These are phyloP conservation scores for Erithacus rubecula DNA, from an alignment of 2,797 vertebrate species.

Conservation along the genomic window DNA sequence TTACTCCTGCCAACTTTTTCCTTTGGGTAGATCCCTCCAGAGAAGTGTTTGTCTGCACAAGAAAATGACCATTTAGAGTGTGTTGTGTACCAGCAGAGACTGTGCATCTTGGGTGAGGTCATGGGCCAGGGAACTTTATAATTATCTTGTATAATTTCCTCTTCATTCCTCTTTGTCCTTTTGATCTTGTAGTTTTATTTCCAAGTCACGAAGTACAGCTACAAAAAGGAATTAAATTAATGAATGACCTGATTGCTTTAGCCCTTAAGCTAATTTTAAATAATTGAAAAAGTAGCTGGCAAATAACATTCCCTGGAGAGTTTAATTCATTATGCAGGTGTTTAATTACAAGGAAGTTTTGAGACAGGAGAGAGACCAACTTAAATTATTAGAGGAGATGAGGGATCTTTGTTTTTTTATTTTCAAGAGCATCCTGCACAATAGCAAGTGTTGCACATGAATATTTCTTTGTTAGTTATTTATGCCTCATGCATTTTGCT, in stretches of 20 bases:
- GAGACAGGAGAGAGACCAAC: background rate
- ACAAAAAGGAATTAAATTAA: constrained; percentile 30
- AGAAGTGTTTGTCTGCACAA: background rate
- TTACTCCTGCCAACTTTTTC: background rate
- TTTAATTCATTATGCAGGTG: constrained; percentile 21
- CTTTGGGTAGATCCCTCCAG: background rate
- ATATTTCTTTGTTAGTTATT: background rate
- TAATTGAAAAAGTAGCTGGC: constrained; percentile 41
- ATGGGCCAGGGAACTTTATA: background rate
- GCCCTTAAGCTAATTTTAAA: constrained; percentile 45
- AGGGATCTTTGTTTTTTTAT: background rate
- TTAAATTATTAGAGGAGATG: background rate
- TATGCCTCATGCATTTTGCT: background rate
- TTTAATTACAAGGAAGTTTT: constrained; percentile 14
- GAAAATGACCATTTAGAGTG: background rate
- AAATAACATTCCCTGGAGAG: background rate
- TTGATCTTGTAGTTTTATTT: constrained; percentile 15
- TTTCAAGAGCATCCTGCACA: background rate
- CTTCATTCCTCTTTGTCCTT: constrained; percentile 27
- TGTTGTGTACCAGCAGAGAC: background rate
- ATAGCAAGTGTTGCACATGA: background rate
- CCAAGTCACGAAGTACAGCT: background rate
- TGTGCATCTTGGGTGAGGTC: background rate
- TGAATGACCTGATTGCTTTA: constrained; percentile 42
- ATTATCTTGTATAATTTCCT: background rate